Conservation (phyloP, 2,888 invertebrate genomes). For the Cephus pulcher region DNA sequence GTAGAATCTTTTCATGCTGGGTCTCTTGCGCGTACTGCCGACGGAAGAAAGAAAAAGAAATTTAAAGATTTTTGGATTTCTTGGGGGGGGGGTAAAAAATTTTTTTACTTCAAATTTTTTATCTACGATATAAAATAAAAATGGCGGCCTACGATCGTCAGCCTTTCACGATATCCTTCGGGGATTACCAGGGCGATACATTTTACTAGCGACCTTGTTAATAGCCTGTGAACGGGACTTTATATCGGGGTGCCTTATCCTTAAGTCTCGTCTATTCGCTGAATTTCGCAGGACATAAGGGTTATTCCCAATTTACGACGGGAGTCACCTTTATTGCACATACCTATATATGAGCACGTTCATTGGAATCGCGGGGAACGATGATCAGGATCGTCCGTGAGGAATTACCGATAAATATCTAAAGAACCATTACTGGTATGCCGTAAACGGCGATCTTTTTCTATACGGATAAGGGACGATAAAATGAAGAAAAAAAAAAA, state of each 20-base stretch:
- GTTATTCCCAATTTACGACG: not conserved
- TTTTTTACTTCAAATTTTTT: not conserved
- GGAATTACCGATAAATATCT: not conserved
- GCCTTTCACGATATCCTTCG: not conserved
- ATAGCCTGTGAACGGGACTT: not conserved
- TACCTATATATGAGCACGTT: not conserved
- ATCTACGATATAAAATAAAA: not conserved
- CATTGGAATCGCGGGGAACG: not conserved
- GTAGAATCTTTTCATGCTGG: conserved; percentile 97
- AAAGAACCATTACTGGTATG: not conserved
- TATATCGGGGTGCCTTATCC: not conserved
- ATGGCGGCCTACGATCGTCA: not conserved
- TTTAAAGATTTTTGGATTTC: not conserved
- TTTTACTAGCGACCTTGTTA: not conserved
- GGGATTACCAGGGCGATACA: not conserved
- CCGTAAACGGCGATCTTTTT: not conserved
- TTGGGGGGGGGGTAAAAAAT: not conserved
- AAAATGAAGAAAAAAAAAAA: not conserved
- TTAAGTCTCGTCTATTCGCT: not conserved
- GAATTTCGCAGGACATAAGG: not conserved
- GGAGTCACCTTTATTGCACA: not conserved
- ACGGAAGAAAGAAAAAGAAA: not conserved
- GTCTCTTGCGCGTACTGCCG: conserved; percentile 90
- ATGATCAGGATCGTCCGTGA: not conserved
- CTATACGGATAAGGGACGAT: not conserved